Base-by-base conservation (phyloP, 2,113 vertebrate species). In the Oreochromis niloticus region DNA sequence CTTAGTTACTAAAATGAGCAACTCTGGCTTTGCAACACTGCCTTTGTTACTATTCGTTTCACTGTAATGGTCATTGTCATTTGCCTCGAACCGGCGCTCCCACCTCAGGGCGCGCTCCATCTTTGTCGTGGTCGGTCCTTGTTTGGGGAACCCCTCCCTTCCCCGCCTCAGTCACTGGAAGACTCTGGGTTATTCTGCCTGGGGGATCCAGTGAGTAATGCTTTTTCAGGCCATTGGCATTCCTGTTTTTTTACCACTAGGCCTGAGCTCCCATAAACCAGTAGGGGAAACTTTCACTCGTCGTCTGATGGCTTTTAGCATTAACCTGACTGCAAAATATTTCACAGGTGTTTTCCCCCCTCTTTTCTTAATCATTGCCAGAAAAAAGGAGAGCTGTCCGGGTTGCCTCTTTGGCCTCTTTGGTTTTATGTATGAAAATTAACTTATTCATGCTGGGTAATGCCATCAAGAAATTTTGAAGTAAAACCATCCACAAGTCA, bases 191-290 rank as follows among this genome's bases (percentile, higher is more conserved):
- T 86, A 81, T 59, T 88, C 48, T 87, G 81, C 85, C 30, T 79
- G 43, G 88, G 91, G 85, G 88, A 93, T 89, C 78, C 84, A 87
- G 87, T 82, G 83, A 86, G 73, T 91, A 89, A 92, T 90, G 84
- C 89, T 34, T 63, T 87, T 92, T 90, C 81, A 90, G 89, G 59
- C 85, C 80, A 48, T 78, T 27, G 78, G 79, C 87, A 90, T 93
- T 93, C 93, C 87, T 89, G 73, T 78, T 30, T 46, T 46, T 61
- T 90, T 81, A 71, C 93, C 88, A 68, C 89, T 89, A 85, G 34
- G 41, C 80, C 79, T 4, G 4, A 78, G 84, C 50, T 73, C 82
- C 54, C 30, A 75, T 82, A 81, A 91, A 84, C 13, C 43, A n/a
- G 11, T 30, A 78, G 34, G 22, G 66, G 84, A 83, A 24, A 78